A percentile compares a stretch with the other conserved stretches of the same genome.
These are phyloP conservation scores for Callorhinus ursinus DNA, from an alignment of 2,113 vertebrate species.

Conservation along the genomic window DNA sequence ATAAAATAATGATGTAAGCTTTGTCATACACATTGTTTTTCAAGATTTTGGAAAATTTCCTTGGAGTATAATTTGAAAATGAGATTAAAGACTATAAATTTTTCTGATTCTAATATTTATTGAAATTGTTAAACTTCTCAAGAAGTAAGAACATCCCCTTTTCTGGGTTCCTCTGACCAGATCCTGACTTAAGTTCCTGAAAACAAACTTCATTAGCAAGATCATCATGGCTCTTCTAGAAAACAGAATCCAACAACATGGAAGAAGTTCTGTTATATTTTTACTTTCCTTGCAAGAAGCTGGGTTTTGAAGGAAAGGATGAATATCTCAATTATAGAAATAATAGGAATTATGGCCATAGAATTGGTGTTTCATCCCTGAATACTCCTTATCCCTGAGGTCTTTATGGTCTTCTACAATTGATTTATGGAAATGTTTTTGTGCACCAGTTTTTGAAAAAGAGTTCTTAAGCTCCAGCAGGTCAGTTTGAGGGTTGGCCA, in stretches of 20 bases:
- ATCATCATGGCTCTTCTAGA: conserved; percentile 20
- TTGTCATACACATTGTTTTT: conserved; percentile 34
- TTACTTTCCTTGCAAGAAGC: conserved; percentile 63
- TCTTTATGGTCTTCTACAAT: conserved; percentile 81
- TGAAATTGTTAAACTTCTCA: conserved; percentile 58
- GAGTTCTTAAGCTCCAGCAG: conserved; percentile 86
- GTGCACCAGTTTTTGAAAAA: conserved; percentile 86
- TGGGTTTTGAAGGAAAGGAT: conserved; percentile 60
- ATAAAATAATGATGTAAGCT: conserved; percentile 22
- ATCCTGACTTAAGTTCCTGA: conserved; percentile 66
- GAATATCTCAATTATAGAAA: conserved; percentile 84
- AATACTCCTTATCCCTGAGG: conserved; percentile 84
- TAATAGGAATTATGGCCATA: conserved; percentile 87
- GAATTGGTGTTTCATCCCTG: conserved; percentile 87
- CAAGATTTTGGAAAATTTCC: conserved; percentile 45
- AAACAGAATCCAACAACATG: conserved; percentile 50
- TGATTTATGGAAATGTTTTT: conserved; percentile 81
- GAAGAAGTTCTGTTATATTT: conserved; percentile 26
- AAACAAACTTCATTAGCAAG: conserved; percentile 64
- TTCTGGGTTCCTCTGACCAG: conserved; percentile 56
- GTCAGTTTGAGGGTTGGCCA: conserved; percentile 50
- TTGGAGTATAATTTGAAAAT: conserved; percentile 55
- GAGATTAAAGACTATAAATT: conserved; percentile 51
- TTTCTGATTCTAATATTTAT: conserved; percentile 69
- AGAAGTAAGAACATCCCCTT: conserved; percentile 57